phyloP scores from a whole-genome alignment of 2,797 vertebrate genomes.

The Agapornis canus region DNA sequence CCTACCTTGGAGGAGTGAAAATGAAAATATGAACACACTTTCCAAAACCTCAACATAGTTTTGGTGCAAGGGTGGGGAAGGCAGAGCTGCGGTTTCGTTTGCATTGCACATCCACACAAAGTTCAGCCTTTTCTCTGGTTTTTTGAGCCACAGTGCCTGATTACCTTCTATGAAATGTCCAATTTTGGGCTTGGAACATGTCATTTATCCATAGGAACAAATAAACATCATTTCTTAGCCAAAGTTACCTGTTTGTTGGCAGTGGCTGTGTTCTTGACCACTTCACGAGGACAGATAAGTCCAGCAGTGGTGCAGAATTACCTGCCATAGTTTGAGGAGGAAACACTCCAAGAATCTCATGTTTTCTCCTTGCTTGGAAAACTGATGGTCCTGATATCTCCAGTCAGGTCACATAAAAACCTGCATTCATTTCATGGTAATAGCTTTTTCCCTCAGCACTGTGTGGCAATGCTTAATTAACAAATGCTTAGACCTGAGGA shows the following conservation, averaged over 20 bases:
- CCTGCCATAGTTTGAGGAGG: neutral
- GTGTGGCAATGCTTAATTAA: constrained; percentile 55
- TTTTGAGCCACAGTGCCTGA: neutral
- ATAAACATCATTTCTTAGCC: neutral
- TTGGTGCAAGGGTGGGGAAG: constrained; percentile 54
- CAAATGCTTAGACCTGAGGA: constrained; percentile 40
- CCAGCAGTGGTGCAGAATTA: neutral
- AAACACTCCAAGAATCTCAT: neutral
- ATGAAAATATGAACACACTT: constrained; percentile 46
- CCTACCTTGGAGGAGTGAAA: constrained; percentile 63
- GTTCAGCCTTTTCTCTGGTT: neutral
- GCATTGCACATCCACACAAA: constrained; percentile 27
- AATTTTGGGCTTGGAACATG: neutral
- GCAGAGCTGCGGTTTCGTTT: constrained; percentile 38
- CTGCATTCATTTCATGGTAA: neutral
- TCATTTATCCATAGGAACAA: neutral
- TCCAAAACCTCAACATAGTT: constrained; percentile 69
- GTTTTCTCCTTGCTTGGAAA: neutral
- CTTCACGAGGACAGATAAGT: neutral
- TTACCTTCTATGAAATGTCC: neutral
- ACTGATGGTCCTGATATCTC: neutral
- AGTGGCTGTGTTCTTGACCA: neutral
- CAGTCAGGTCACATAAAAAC: neutral
- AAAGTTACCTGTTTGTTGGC: neutral
- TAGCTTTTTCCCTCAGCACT: neutral